Base-by-base conservation (phyloP, 2,797 vertebrate genomes). In the Gymnothorax javanicus region DNA sequence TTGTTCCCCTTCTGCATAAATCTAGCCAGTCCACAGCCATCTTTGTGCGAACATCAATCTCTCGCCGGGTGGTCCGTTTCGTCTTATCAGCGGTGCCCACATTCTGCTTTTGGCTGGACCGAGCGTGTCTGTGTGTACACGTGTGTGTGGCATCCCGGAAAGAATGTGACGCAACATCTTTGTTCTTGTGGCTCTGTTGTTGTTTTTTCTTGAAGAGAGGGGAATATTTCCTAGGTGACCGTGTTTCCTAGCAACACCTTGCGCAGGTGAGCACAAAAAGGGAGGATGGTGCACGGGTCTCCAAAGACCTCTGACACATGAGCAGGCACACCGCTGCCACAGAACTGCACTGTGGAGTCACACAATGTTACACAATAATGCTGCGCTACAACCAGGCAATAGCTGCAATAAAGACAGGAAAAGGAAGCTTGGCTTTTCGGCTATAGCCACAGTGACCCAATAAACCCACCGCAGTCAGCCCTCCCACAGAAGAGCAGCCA, bases 151-250 rank as follows among this genome's bases (percentile, higher is more conserved):
- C 50, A 43, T 75, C 33, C 73, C 50, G 73, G 73, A 75, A 33
- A 73, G 69, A 73, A 33, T 13, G 73, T 75, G 73, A 75, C 33
- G 73, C 50, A 50, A 75, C 73, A 50, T 50, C 73, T 43, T 75
- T 75, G 27, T 54, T 79, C 50, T n/a, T 79, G 50, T 79, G 17
- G 17, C 75, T 54, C 50, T 79, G 75, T 79, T 75, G 33, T 50
- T 75, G n/a, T 82, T 56, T 57, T 62, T 12, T 52, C 15, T 60
- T 13, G 1, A n/a, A 82, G 27, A 15, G 59, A 84, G 83, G 54
- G 59, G 59, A 67, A 64, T 60, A 50, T 67, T 84, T 64, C 43
- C 83, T 84, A 50, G 83, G 83, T 84, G 59, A 84, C 83, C 15
- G 23, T 83, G 75, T 79, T 79, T 52, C 52, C 81, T 52, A 84